Percentiles rank a stretch among this genome's conserved stretches.
These are phyloP conservation scores for Phasianus colchicus DNA, from an alignment of 2,113 vertebrate species.

Conservation along the genomic window DNA sequence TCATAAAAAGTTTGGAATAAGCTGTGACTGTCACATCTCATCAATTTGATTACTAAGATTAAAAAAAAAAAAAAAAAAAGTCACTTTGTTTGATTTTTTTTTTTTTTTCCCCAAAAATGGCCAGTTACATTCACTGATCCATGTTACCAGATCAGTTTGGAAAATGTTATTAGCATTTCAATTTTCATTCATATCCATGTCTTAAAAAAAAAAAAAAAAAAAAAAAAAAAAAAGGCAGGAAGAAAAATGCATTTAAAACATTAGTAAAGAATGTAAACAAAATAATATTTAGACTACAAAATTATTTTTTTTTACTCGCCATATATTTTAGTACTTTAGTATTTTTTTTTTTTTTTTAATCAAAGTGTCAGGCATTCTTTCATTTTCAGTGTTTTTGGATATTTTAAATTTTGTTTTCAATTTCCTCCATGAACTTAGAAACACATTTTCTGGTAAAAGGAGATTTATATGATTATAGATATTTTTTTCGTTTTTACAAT, in stretches of 20 bases:
- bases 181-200: no score
- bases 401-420: background rate
- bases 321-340: background rate
- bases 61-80: background rate
- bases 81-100: background rate
- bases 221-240: no score
- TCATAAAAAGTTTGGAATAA: background rate
- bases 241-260: no score
- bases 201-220: no score
- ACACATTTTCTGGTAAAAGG: background rate
- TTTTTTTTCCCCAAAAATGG: background rate
- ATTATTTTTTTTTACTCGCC: no score
- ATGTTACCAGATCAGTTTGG: no score
- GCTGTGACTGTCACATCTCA: background rate
- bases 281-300: no score
- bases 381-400: background rate
- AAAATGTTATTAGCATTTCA: no score
- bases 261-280: no score
- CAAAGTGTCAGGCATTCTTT: background rate
- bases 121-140: background rate
- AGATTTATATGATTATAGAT: background rate
- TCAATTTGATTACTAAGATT: background rate
- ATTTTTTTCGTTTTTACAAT: background rate
- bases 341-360: background rate
- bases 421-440: background rate